These are phyloP conservation scores for Callitettix versicolor DNA, from an alignment of 1,140 invertebrate genomes.

Conservation along the genomic window DNA sequence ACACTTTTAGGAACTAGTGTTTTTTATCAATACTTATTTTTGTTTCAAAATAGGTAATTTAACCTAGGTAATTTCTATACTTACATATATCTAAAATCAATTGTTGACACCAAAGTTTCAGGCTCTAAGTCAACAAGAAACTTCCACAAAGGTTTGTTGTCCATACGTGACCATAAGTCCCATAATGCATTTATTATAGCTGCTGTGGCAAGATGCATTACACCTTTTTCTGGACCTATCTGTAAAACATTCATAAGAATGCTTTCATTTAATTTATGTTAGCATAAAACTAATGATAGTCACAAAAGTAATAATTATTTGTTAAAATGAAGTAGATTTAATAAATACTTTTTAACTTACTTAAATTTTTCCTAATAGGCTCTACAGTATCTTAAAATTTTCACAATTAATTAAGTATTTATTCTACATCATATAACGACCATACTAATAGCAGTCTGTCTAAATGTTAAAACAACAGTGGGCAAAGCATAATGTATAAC, in stretches of 20 bases:
- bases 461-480: too few species aligned
- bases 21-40: too few species aligned
- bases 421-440: too few species aligned
- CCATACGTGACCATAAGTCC: slow-evolving; percentile 80
- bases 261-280: neutral
- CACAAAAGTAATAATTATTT: neutral
- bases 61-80: too few species aligned
- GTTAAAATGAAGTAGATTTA: neutral
- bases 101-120: slow-evolving; percentile 66
- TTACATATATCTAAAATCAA: slow-evolving; percentile 80
- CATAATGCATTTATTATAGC: slow-evolving; percentile 82
- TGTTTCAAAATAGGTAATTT: too few species aligned
- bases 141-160: slow-evolving; percentile 80
- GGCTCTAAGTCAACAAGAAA: slow-evolving; percentile 71
- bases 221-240: slow-evolving; percentile 88
- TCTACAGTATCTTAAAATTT: too few species aligned
- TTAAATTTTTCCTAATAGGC: neutral
- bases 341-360: neutral
- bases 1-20: too few species aligned
- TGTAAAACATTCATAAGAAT: slow-evolving; percentile 29
- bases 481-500: too few species aligned
- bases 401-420: too few species aligned
- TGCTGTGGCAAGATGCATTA: slow-evolving; percentile 75
- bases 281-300: neutral
- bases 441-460: too few species aligned